Evolutionary conservation across 2,888 invertebrate genomes (phyloP).

Genomic region (Mesorhabditis spiculigera): DNA sequence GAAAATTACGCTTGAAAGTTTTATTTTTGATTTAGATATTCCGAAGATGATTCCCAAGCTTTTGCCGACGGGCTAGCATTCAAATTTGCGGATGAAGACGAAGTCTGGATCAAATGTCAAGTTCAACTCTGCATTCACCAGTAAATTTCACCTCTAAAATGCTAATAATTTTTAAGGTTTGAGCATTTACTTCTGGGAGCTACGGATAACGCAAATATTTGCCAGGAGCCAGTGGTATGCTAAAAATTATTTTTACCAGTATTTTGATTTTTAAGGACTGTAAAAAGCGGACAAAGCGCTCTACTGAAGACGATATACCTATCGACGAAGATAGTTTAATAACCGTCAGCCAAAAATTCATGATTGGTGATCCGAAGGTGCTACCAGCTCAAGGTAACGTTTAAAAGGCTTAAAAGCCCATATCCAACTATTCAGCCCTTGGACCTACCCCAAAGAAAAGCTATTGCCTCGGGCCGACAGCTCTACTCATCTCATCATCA

Average conservation of each 20-base stretch:
- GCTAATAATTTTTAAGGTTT: not conserved
- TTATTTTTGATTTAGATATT: conserved; percentile 12
- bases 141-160: conserved; percentile 2
- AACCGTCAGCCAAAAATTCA: not conserved
- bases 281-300: too few relatives aligned
- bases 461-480: too few relatives aligned
- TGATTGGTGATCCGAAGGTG: not conserved
- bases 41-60: conserved; percentile 12
- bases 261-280: too few relatives aligned
- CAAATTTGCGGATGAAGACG: conserved; percentile 16
- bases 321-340: not conserved
- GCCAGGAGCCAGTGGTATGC: not conserved
- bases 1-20: not conserved
- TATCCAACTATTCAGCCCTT: too few relatives aligned
- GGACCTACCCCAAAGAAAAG: too few relatives aligned
- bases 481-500: too few relatives aligned
- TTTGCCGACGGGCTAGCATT: conserved; percentile 20
- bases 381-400: not conserved
- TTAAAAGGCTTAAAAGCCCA: not conserved
- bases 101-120: conserved; percentile 15
- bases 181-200: not conserved
- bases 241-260: too few relatives aligned
- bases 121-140: conserved; percentile 14
- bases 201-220: not conserved
- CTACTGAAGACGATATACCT: too few relatives aligned